A percentile compares a stretch with the other conserved stretches of the same genome.
These are phyloP conservation scores for Branchellion lobata DNA, from an alignment of 2,888 invertebrate species.

Conservation along the genomic window DNA sequence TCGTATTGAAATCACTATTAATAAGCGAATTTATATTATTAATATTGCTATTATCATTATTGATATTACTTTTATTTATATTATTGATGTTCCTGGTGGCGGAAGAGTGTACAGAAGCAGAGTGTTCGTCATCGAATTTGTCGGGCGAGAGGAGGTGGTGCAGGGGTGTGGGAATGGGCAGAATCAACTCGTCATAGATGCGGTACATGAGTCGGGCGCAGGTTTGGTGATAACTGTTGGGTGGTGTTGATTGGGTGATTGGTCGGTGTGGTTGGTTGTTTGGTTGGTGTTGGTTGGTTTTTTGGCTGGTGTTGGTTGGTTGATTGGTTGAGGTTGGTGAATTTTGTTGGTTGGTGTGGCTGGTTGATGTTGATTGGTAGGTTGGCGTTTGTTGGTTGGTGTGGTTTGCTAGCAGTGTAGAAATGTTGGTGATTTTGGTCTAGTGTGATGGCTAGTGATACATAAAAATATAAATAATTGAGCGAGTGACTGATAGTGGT, in stretches of 20 bases:
- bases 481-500: too few relatives aligned
- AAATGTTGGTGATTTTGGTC: too few relatives aligned
- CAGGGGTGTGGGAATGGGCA: slow-evolving; percentile 26
- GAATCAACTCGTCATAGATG: slow-evolving; percentile 25
- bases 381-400: too few relatives aligned
- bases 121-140: slow-evolving; percentile 21
- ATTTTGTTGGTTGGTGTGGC: too few relatives aligned
- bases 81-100: too few relatives aligned
- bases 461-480: too few relatives aligned
- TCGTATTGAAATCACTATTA: background rate
- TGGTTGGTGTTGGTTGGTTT: background rate
- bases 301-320: too few relatives aligned
- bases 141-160: slow-evolving; percentile 35
- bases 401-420: too few relatives aligned
- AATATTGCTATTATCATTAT: background rate
- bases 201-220: slow-evolving; percentile 29
- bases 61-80: too few relatives aligned
- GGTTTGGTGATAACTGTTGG: slow-evolving; percentile 13
- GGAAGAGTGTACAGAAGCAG: background rate
- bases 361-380: too few relatives aligned
- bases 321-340: too few relatives aligned
- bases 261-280: background rate
- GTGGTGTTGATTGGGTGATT: background rate
- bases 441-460: too few relatives aligned
- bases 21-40: background rate